Base-by-base conservation (phyloP, 2,797 vertebrate genomes). In the Corythornis leucogaster region DNA sequence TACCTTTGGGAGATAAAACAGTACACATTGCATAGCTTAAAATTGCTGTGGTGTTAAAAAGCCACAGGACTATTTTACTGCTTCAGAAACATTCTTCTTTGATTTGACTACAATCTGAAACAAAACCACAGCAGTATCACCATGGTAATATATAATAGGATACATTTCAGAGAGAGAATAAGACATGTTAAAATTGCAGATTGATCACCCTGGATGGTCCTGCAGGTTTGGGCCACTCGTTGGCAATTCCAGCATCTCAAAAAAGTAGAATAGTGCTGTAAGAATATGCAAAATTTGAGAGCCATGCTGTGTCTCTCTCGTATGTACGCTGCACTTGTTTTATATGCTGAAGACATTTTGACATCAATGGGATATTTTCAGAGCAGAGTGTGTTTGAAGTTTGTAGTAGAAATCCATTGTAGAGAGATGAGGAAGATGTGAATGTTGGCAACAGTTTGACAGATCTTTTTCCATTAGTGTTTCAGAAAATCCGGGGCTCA, bases 361-460 rank as follows among this genome's bases (percentile, higher is more conserved):
- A 91, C 89, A 92, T 94, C 91, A 93, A 9, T 82, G 76, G 75
- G 64, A 64, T 85, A 57, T 86, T 91, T 77, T 87, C 86, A 80
- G 93, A 91, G 71, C 58, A 78, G 71, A 67, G 6, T 35, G 38
- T 62, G 64, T 91, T 92, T 94, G 86, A 91, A 91, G 86, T 85
- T 66, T 91, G 53, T 43, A 62, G 55, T 3, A 88, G 84, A 88
- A 88, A 91, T 92, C 68, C 64, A 45, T 64, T 76, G 67, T 18
- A 80, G 71, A 77, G 45, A 73, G 88, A 51, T 71, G 50, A 89
- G 61, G 80, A 77, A 68, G 81, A 85, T 48, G 62, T 54, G 61
- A 64, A 31, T 26, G n/a, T 48, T 51, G 42, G 75, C 33, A 80
- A 30, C 28, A 45, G 21, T 75, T 88, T 85, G 87, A 85, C 83